These are phyloP conservation scores for Mechanitis messenoides DNA, from an alignment of 2,888 invertebrate species.

Conservation along the genomic window DNA sequence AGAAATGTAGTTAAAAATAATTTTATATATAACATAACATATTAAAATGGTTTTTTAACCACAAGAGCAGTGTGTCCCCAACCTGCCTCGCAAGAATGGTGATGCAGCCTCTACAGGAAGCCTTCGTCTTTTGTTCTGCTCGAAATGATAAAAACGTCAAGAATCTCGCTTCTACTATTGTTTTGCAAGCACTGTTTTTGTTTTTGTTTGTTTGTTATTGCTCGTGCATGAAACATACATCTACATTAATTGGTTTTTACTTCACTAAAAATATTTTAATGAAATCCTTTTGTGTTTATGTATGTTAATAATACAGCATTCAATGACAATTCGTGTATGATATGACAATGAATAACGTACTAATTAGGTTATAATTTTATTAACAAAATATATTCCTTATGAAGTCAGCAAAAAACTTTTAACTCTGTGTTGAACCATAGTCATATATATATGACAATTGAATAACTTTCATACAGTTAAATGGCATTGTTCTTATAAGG, in stretches of 20 bases:
- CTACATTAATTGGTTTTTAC: constrained; percentile 24
- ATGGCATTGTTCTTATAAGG: constrained; percentile 3
- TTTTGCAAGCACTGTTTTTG: constrained; percentile 61
- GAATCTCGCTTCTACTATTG: constrained; percentile 66
- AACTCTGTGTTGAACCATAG: not conserved
- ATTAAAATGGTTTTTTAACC: constrained; percentile 7
- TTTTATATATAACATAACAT: too few species aligned
- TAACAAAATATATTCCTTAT: not conserved
- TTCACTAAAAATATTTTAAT: not conserved
- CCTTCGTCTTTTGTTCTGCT: constrained; percentile 71
- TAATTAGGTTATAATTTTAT: not conserved
- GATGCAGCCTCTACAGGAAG: constrained; percentile 73
- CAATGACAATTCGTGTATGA: too few species aligned
- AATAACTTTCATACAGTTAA: not conserved
- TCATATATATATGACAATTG: not conserved
- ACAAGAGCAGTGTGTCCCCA: constrained; percentile 38
- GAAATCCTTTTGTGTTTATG: not conserved
- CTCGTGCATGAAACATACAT: constrained; percentile 43
- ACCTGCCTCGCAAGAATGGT: constrained; percentile 68
- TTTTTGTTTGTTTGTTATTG: constrained; percentile 56
- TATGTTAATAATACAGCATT: not conserved
- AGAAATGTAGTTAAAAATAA: too few species aligned
- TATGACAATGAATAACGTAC: too few species aligned
- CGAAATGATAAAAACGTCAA: constrained; percentile 75
- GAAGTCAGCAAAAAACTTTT: not conserved